Evolutionary conservation across 1,140 invertebrate species (phyloP), one percentile per base, ranked within the genome.

Genomic region (Trichogramma pretiosum): DNA sequence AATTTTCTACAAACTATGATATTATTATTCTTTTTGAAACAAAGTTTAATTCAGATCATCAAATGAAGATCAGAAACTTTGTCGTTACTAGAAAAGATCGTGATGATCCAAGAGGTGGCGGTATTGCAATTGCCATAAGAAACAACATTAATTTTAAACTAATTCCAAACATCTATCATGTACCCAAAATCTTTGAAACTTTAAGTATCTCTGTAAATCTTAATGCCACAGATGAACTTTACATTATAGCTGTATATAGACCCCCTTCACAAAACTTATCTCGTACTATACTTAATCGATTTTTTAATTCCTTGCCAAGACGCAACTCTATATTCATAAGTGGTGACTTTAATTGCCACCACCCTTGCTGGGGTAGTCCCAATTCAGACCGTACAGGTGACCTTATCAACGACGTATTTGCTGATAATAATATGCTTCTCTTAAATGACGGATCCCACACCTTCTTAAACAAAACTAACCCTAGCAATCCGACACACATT

Each of bases 321-420:
- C 11, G 13, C 22, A 3, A 35, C 7, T 14, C 22, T 13, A 24
- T 36, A 5, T 5, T 45, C 0, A 10, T 34, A 14, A 8, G 5
- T 21, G 41, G 41, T 19, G 41, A 43, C 16, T 43, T 43, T 17
- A 43, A 43, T 16, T 43, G 28, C 13, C 28, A 33, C 13, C 19
- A 33, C 22, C 5, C 13, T 2, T 26, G 17, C 8, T 43, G 19
- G 30, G 28, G 28, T n/a, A 32, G 19, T 17, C 14, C 3, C 5
- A 11, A 9, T 10, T 3, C 14, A 2, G n/a, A 19, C 18, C 14
- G 10, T 0, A 32, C 22, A 1, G 41, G 30, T 1, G 41, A 43
- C 13, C 3, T 1, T 7, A 16, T 34, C 5, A 10, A 21, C 10
- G 2, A 3, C 10, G 5, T 2, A 1, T 43, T 43, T 8, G 5